phyloP scores from a whole-genome alignment of 2,113 vertebrate genomes.

The Microcebus ravelobensis region DNA sequence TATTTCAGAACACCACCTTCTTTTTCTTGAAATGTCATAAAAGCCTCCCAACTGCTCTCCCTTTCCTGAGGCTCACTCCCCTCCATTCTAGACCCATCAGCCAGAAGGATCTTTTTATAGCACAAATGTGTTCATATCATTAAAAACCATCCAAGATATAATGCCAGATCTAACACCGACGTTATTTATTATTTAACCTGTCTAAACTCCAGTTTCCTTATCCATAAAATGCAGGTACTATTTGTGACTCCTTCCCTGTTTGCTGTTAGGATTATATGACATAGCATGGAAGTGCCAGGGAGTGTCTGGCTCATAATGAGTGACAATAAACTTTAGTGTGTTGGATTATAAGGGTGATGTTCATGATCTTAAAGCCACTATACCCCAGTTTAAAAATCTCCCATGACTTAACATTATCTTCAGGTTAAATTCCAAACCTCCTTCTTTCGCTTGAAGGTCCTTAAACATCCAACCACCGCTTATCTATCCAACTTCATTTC shows the following conservation, averaged over 20 bases:
- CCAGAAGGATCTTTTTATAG: constrained; percentile 19
- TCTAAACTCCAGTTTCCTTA: background rate
- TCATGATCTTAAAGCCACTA: background rate
- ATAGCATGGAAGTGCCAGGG: background rate
- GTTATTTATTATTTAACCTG: background rate
- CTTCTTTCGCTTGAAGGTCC: background rate
- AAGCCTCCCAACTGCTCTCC: background rate
- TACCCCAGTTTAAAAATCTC: background rate
- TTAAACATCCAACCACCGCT: background rate
- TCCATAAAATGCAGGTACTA: background rate
- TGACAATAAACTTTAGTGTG: background rate
- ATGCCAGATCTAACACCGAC: background rate
- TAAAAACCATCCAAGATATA: constrained; percentile 11
- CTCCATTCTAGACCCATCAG: background rate
- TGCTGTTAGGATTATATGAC: background rate
- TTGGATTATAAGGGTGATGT: background rate
- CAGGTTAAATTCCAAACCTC: background rate
- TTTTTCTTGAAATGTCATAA: constrained; percentile 20
- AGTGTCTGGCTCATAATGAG: background rate
- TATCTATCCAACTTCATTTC: background rate
- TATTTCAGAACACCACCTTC: background rate
- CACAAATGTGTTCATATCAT: background rate
- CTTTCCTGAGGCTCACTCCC: background rate
- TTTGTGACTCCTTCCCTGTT: background rate
- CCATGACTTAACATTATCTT: background rate